Evolutionary conservation across 2,113 vertebrate genomes (phyloP), one percentile per base, ranked within the genome.

Genomic region (Gobiocypris rarus): DNA sequence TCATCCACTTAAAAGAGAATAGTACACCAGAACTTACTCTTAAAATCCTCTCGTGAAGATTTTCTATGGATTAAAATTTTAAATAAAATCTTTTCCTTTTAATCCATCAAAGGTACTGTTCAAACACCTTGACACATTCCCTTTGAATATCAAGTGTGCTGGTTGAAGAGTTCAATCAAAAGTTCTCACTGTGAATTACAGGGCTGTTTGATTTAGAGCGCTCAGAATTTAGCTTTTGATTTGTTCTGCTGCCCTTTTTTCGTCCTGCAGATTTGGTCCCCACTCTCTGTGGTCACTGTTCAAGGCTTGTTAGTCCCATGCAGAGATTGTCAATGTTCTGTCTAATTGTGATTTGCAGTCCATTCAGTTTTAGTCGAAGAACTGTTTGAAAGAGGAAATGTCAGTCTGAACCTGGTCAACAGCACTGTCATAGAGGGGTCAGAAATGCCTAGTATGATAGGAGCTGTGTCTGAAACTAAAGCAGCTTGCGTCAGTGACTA

Each of bases 81-180:
- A 84, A 83, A 87, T 87, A 58, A 85, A 84, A 85, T 83, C 82
- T 86, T 86, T 86, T 81, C 61, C 84, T 82, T 85, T 86, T 85
- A 84, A 88, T 84, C 87, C 45, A 63, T 81, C 65, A 50, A 85
- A 88, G 79, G 61, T 87, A 58, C 82, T 81, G 56, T 85, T 83
- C 87, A 85, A 87, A 87, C 85, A 85, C 76, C 76, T 84, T 82
- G 81, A 89, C 74, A 85, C 82, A 54, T 86, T 83, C 75, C 74
- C 70, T 65, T 41, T 58, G 61, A 85, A 88, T 85, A 81, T 76
- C 84, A 83, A 84, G 75, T 69, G 31, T 22, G 24, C 19, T 70
- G 50, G 84, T 74, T 73, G 81, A 79, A 77, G 56, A 58, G 77
- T 75, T 87, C 71, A 87, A 65, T 77, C 83, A n/a, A 41, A 61